phyloP scores from a whole-genome alignment of 2,888 invertebrate species.

The Trachelus iudaicus region DNA sequence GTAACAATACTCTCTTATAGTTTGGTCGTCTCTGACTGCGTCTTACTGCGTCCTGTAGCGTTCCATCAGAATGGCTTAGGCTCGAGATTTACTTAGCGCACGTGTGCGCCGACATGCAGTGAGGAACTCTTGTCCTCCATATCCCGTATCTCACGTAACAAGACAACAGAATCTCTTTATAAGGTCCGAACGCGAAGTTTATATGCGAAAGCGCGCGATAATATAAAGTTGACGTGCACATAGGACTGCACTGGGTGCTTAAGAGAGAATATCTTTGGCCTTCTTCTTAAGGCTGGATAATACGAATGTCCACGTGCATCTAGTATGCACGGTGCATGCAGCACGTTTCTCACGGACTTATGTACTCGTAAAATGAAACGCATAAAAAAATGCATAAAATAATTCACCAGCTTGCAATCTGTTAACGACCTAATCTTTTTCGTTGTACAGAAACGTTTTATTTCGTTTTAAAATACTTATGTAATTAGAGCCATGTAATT shows the following conservation, averaged over 20 bases:
- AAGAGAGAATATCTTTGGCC: not conserved
- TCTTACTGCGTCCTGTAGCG: not conserved
- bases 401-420: not conserved
- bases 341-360: not conserved
- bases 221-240: conserved; percentile 14
- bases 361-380: not conserved
- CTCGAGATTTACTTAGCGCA: conserved; percentile 54
- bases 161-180: conserved; percentile 58
- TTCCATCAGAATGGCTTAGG: conserved; percentile 34
- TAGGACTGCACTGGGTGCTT: not conserved
- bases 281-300: not conserved
- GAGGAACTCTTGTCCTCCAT: conserved; percentile 21
- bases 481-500: no score
- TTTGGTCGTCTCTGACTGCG: not conserved
- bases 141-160: conserved; percentile 52
- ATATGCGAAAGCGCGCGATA: conserved; percentile 16
- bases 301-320: not conserved
- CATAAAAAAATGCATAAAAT: not conserved
- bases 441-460: no score
- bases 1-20: not conserved
- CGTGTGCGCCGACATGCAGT: conserved; percentile 43
- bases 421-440: not conserved
- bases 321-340: not conserved
- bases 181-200: conserved; percentile 41
- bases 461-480: no score